Evolutionary conservation across 2,797 vertebrate genomes (phyloP), one percentile per base, ranked within the genome.

Genomic region (Pitangus sulphuratus): DNA sequence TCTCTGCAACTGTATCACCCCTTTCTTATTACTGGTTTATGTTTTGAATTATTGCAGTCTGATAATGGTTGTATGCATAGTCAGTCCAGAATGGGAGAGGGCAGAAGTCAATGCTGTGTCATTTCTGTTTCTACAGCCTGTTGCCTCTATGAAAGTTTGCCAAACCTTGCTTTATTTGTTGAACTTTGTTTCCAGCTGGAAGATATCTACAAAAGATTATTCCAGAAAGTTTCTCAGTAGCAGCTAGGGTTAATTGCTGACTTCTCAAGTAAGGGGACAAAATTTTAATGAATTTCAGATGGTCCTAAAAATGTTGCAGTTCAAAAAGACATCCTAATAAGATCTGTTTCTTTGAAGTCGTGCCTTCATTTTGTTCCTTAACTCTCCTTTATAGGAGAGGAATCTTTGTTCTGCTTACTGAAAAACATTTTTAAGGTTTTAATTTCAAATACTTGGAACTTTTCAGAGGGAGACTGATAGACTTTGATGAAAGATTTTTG

Each of bases 181-280:
- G 61, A 66, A 70, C 37, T 85, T 89, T 83, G 13, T 24, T 94
- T 87, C 42, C 26, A 51, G 2, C 13, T 84, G 25, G 30, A 84
- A 72, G 7, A 13, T 62, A 48, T 4, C 15, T 47, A 40, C 12
- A 44, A 92, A 80, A 80, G 22, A 51, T 87, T 35, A 35, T 85
- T 89, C 65, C 48, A 56, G 24, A 39, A 93, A 64, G 30, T 72
- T 93, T 92, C 78, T 61, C 74, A 65, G 56, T 53, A 71, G 53
- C 58, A 89, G 19, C 79, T 87, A 82, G 75, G 66, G 61, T 93
- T 94, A 95, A 78, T 87, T 95, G 76, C 45, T 87, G 50, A 72
- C 30, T 90, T 95, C 51, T 51, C 3, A 7, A 61, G 22, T 89
- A 89, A 92, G 37, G 25, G 70, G 53, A 64, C 26, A 87, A 83